phyloP scores from a whole-genome alignment of 1,140 invertebrate species.

The Pseudomyrmex dendroicus region DNA sequence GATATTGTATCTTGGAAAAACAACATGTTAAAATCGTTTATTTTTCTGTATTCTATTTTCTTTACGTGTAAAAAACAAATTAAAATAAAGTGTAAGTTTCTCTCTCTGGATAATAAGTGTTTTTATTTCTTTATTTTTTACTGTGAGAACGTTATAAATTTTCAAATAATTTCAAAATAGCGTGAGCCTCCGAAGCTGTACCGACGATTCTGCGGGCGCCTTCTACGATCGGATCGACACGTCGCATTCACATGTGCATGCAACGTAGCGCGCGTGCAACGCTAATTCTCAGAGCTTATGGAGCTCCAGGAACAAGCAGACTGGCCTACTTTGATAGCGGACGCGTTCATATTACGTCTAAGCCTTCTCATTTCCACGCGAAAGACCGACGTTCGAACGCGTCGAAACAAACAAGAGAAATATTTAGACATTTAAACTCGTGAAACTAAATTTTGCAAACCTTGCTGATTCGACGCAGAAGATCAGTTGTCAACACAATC shows the following conservation, averaged over 20 bases:
- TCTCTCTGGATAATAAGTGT: too few species aligned
- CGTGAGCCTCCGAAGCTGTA: background rate
- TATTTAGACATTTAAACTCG: too few species aligned
- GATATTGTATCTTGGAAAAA: too few species aligned
- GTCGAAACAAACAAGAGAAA: background rate
- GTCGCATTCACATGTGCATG: background rate
- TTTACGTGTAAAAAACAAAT: too few species aligned
- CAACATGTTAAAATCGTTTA: too few species aligned
- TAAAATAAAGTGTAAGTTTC: too few species aligned
- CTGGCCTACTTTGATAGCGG: slow-evolving; percentile 68
- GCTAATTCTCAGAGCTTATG: slow-evolving; percentile 58
- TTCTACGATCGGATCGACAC: background rate
- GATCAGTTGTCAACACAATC: too few species aligned
- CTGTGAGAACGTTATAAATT: background rate
- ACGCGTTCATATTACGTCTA: slow-evolving; percentile 41
- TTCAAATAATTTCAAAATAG: background rate
- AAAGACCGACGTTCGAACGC: background rate
- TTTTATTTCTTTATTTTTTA: too few species aligned
- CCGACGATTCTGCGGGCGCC: background rate
- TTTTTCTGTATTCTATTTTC: too few species aligned
- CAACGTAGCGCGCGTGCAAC: slow-evolving; percentile 41
- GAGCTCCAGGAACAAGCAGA: slow-evolving; percentile 15
- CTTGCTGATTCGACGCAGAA: too few species aligned
- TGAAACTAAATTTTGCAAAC: too few species aligned
- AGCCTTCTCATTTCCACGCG: background rate